Evolutionary conservation across 2,113 vertebrate species (phyloP).

Genomic region (Tautogolabrus adspersus): DNA sequence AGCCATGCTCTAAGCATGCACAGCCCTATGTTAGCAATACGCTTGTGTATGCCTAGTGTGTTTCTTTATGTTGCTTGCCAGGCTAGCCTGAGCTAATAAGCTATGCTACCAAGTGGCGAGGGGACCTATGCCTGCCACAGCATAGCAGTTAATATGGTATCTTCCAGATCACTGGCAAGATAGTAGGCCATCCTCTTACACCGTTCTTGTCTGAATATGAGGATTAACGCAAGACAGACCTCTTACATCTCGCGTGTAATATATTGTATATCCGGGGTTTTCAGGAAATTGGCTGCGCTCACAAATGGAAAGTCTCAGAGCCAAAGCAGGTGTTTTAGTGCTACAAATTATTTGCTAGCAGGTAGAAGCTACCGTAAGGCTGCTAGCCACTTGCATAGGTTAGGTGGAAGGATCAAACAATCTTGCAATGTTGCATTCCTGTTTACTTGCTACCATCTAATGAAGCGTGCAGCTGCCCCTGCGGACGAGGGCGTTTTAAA

Average conservation of each 20-base stretch:
- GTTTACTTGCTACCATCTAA: constrained; percentile 1
- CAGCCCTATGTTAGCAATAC: neutral
- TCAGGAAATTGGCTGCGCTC: neutral
- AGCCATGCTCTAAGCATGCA: neutral
- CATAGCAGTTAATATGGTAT: constrained; percentile 61
- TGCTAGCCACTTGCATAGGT: constrained; percentile 55
- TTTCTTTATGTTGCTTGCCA: constrained; percentile 9
- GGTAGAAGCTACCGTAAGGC: constrained; percentile 40
- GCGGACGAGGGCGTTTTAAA: neutral
- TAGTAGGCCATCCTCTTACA: constrained; percentile 52
- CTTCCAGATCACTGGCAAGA: constrained; percentile 62
- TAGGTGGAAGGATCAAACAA: constrained; percentile 57
- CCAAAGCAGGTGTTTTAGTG: constrained; percentile 18
- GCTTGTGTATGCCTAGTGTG: neutral
- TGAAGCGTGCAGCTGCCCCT: neutral
- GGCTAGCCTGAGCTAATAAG: constrained; percentile 32
- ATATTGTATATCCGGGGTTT: neutral
- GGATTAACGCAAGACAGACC: constrained; percentile 1
- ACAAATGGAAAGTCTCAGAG: neutral
- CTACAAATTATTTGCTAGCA: constrained; percentile 23
- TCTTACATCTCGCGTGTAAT: constrained; percentile 7
- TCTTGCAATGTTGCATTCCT: constrained; percentile 9
- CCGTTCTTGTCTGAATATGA: constrained; percentile 15
- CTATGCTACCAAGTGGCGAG: constrained; percentile 27
- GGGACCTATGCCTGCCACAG: constrained; percentile 33